phyloP scores from a whole-genome alignment of 2,113 vertebrate genomes.

The Phylloscopus trochilus region DNA sequence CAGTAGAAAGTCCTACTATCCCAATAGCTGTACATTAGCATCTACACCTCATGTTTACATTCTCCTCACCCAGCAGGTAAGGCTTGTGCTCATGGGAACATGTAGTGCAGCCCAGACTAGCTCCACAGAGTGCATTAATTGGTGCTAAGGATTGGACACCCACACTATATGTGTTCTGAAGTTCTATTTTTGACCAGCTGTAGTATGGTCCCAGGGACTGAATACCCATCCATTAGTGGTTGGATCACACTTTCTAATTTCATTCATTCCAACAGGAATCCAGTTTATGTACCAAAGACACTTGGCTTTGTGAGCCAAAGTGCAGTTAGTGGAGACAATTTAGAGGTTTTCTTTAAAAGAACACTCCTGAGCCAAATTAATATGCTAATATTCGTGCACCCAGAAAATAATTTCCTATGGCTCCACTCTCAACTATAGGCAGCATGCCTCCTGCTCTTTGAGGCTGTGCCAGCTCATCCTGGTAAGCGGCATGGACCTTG shows the following conservation, averaged over 20 bases:
- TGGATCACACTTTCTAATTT: background rate
- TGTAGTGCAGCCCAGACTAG: background rate
- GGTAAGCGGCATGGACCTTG: background rate
- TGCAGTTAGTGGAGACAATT: background rate
- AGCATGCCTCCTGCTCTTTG: background rate
- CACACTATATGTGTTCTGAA: background rate
- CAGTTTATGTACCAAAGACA: background rate
- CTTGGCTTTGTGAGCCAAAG: background rate
- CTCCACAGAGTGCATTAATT: background rate
- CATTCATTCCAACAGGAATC: background rate
- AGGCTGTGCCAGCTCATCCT: background rate
- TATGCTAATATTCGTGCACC: background rate
- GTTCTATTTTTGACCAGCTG: background rate
- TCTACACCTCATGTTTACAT: background rate
- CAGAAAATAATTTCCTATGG: background rate
- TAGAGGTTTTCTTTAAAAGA: slow-evolving; percentile 7
- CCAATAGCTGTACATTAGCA: background rate
- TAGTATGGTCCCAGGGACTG: background rate
- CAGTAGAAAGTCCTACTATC: background rate
- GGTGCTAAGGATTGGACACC: background rate
- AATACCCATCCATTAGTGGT: background rate
- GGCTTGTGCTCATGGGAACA: background rate
- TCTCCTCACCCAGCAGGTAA: background rate
- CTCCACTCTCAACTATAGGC: background rate
- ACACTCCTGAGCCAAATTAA: background rate